Evolutionary conservation across 2,113 vertebrate genomes (phyloP), one percentile per base, ranked within the genome.

Genomic region (Cyphomyrus plagiostoma): DNA sequence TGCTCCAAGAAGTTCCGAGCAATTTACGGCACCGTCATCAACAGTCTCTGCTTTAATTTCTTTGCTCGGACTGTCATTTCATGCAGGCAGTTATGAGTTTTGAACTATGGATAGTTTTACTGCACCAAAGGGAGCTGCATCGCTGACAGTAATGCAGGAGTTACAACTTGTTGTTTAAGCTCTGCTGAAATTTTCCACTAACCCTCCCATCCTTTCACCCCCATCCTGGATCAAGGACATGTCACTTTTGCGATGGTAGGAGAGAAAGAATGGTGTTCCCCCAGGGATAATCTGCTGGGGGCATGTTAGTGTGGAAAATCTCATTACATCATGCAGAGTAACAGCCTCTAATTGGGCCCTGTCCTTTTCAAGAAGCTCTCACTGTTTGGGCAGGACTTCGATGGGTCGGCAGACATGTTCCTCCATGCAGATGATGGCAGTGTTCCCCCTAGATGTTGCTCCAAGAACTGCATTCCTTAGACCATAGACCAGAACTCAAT

Each of bases 81-180:
- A 80, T 53, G 49, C n/a, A 77, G 45, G 42, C 42, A 50, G 35
- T 80, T 90, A 49, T 74, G 62, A 53, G 26, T 45, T 80, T 87
- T 62, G 56, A 53, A 52, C 7, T 21, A 30, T 17, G 87, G 21
- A 74, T 17, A 30, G 21, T 58, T 89, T 84, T 83, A 58, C 23
- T 58, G 89, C 77, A 84, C 77, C 52, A 5, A 30, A 53, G 88
- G 82, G 56, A 86, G 19, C 8, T 1, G 15, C 19, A 3, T 53
- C 66, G 13, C 56, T 89, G 52, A 66, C 82, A 86, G 83, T 89
- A 89, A 89, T 30, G n/a, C 52, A 48, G 42, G 56, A 89, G 74
- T 89, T 89, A 88, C 42, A n/a, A n/a, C 39, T 39, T 53, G 56
- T 89, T 88, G 39, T 88, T 88, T 58, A 87, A 74, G 74, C n/a